These are phyloP conservation scores for Eupeodes corollae DNA, from an alignment of 1,140 invertebrate genomes.

Conservation along the genomic window DNA sequence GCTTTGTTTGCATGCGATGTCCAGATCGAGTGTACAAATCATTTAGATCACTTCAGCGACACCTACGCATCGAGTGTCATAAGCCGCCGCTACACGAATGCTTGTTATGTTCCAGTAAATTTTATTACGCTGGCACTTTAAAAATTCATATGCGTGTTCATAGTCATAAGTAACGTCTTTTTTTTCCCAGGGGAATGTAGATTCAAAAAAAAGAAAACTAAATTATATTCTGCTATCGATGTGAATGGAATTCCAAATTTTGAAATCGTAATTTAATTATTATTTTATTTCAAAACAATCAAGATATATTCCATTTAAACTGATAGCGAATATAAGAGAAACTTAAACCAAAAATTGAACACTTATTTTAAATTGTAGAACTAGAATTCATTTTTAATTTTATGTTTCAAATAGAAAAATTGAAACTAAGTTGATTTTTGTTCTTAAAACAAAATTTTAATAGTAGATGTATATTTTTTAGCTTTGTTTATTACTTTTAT, in stretches of 20 bases:
- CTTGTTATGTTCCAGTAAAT: neutral
- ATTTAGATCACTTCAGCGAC: conserved; percentile 1
- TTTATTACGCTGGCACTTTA: conserved; percentile 4
- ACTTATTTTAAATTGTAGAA: no score
- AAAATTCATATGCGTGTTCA: conserved; percentile 1
- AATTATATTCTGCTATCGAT: no score
- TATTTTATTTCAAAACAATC: no score
- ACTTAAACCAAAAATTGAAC: no score
- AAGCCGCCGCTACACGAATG: conserved; percentile 4
- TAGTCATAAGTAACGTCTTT: neutral
- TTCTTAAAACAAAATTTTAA: conserved; percentile 24
- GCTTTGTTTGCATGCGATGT: conserved; percentile 1
- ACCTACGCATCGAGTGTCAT: conserved; percentile 6
- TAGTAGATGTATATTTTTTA: conserved; percentile 11
- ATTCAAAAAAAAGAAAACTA: neutral
- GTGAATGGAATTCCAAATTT: no score
- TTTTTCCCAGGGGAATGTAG: no score
- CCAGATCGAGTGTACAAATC: conserved; percentile 2
- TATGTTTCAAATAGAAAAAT: no score
- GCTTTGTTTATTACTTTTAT: conserved; percentile 11
- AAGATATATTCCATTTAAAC: no score
- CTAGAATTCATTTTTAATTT: no score
- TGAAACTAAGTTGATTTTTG: conserved; percentile 15
- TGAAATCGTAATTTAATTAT: no score
- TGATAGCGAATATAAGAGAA: no score